Evolutionary conservation across 2,113 vertebrate genomes (phyloP).

Genomic region (Hemicordylus capensis): DNA sequence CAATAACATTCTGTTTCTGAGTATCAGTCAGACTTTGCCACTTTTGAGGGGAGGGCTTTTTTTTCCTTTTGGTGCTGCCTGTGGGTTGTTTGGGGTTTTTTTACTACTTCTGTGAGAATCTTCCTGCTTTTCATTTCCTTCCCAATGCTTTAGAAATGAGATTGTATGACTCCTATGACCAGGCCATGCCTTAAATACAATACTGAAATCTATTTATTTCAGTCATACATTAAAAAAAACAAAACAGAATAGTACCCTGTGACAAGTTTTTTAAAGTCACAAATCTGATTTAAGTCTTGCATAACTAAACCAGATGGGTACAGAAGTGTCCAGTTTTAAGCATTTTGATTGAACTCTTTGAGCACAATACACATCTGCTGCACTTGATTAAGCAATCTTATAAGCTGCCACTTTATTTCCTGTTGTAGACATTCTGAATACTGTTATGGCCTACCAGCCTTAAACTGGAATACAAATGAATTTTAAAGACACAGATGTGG

Average conservation of each 20-base stretch:
- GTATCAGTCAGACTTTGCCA: no score
- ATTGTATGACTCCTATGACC: slow-evolving; percentile 58
- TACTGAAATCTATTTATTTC: slow-evolving; percentile 61
- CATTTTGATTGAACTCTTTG: neutral
- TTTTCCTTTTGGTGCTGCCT: neutral
- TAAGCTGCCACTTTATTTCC: neutral
- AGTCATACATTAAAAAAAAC: slow-evolving; percentile 41
- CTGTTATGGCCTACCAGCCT: neutral
- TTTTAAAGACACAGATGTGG: neutral
- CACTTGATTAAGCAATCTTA: neutral
- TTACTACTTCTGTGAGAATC: slow-evolving; percentile 66
- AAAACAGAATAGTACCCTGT: slow-evolving; percentile 20
- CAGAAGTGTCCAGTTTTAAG: slow-evolving; percentile 38
- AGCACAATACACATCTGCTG: slow-evolving; percentile 31
- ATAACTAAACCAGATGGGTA: slow-evolving; percentile 44
- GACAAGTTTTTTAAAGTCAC: slow-evolving; percentile 41
- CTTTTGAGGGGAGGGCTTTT: no score
- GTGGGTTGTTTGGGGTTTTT: no score
- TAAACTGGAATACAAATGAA: neutral
- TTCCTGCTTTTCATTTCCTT: slow-evolving; percentile 56
- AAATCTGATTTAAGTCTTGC: slow-evolving; percentile 53
- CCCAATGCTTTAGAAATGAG: slow-evolving; percentile 53
- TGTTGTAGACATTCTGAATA: neutral
- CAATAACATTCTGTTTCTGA: neutral
- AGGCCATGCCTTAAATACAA: slow-evolving; percentile 58